Evolutionary conservation across 2,888 invertebrate genomes (phyloP).

Genomic region (Chymomyza procnemis): DNA sequence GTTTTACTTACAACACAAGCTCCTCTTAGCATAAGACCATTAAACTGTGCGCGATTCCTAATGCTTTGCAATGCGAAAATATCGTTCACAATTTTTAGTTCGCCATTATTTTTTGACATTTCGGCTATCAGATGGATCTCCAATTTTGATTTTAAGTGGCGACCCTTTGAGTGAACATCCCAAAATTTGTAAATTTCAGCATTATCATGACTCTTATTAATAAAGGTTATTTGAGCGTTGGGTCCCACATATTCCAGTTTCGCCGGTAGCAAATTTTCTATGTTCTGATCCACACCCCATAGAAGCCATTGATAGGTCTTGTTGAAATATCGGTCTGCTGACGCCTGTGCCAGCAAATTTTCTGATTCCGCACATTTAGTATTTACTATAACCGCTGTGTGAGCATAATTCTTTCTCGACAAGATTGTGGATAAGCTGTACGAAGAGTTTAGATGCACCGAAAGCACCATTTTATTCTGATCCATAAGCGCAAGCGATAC

Average conservation of each 20-base stretch:
- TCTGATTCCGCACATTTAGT: slow-evolving; percentile 48
- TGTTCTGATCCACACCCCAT: slow-evolving; percentile 50
- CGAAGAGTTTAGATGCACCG: slow-evolving; percentile 42
- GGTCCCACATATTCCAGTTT: slow-evolving; percentile 65
- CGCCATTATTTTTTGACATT: slow-evolving; percentile 13
- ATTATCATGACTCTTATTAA: slow-evolving; percentile 41
- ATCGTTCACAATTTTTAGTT: slow-evolving; percentile 33
- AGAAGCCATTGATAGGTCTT: slow-evolving; percentile 76
- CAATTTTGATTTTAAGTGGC: slow-evolving; percentile 63
- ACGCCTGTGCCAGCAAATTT: slow-evolving; percentile 49
- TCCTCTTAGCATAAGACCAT: slow-evolving; percentile 66
- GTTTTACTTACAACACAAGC: slow-evolving; percentile 70
- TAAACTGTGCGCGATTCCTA: slow-evolving; percentile 61
- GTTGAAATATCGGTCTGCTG: slow-evolving; percentile 65
- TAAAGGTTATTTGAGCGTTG: slow-evolving; percentile 74
- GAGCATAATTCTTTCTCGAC: slow-evolving; percentile 47
- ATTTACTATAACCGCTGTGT: slow-evolving; percentile 63
- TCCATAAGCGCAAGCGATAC: slow-evolving; percentile 36
- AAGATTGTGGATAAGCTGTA: slow-evolving; percentile 42
- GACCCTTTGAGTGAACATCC: slow-evolving; percentile 75
- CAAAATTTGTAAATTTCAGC: slow-evolving; percentile 44
- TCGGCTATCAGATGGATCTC: slow-evolving; percentile 54
- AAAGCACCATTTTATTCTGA: slow-evolving; percentile 48
- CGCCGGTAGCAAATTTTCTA: slow-evolving; percentile 43
- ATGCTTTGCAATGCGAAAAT: slow-evolving; percentile 66